phyloP scores from a whole-genome alignment of 2,888 invertebrate genomes.

The Unio delphinus region DNA sequence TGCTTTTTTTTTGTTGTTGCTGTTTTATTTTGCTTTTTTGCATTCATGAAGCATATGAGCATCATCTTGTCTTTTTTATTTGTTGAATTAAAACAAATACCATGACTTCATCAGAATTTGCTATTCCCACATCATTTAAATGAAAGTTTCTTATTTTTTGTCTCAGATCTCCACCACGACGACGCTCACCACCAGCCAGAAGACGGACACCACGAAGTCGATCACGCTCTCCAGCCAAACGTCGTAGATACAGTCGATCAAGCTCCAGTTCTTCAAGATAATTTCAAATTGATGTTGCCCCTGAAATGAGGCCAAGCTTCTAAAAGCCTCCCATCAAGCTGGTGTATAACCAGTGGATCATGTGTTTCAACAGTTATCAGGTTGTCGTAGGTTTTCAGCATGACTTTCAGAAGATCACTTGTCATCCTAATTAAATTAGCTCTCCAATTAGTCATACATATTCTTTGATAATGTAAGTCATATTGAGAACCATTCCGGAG shows the following conservation, averaged over 20 bases:
- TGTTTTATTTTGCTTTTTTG: too few species aligned
- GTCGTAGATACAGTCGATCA: constrained; percentile 69
- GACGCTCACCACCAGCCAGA: constrained; percentile 51
- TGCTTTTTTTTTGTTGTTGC: not conserved
- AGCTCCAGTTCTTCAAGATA: constrained; percentile 68
- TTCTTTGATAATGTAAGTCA: too few species aligned
- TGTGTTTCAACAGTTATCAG: too few species aligned
- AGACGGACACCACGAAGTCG: constrained; percentile 56
- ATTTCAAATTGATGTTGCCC: constrained; percentile 6
- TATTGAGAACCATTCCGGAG: too few species aligned
- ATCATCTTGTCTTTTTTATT: not conserved
- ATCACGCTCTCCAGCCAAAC: constrained; percentile 63
- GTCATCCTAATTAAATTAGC: too few species aligned
- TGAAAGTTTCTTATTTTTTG: not conserved
- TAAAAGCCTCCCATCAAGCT: not conserved
- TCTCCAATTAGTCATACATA: too few species aligned
- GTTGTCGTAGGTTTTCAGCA: too few species aligned
- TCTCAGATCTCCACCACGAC: constrained; percentile 56
- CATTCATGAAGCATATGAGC: not conserved
- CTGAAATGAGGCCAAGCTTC: not conserved
- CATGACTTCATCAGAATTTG: not conserved
- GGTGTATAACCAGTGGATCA: too few species aligned
- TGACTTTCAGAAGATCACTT: too few species aligned
- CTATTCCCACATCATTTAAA: not conserved
- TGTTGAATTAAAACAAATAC: not conserved